Percentiles rank a stretch among this genome's conserved stretches.
Conservation (phyloP, 2,113 vertebrate species). For the Todiramphus chloris region DNA sequence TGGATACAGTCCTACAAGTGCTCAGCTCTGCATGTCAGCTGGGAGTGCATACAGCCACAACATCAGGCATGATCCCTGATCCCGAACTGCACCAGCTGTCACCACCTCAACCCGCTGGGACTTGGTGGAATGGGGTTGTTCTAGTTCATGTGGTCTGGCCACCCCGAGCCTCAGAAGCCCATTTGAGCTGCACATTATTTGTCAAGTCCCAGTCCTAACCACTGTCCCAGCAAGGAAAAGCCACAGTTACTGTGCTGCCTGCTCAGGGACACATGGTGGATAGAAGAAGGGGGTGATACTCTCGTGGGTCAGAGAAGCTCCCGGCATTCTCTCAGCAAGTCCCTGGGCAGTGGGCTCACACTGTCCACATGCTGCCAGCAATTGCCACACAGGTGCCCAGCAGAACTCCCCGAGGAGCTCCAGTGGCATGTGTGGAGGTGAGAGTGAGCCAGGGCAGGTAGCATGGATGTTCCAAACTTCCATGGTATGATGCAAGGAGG, state of each 20-base stretch:
- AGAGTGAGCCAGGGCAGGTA: not conserved
- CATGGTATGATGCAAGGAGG: not conserved
- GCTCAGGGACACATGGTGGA: rapidly evolving
- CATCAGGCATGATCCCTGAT: not conserved
- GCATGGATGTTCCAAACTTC: not conserved
- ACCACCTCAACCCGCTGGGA: not conserved
- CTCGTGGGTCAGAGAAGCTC: not conserved
- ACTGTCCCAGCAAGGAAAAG: not conserved
- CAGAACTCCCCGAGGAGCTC: not conserved
- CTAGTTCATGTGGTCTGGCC: not conserved
- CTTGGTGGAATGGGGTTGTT: not conserved
- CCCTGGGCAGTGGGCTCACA: not conserved
- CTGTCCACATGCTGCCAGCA: rapidly evolving
- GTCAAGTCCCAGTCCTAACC: not conserved
- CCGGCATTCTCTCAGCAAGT: not conserved
- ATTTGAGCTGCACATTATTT: not conserved
- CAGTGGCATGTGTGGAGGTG: rapidly evolving
- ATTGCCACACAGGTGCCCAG: not conserved
- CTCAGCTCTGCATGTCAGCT: conserved; percentile 5
- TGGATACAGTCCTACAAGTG: not conserved
- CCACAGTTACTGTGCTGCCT: not conserved
- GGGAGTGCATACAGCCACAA: not conserved
- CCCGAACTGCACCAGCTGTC: conserved; percentile 38
- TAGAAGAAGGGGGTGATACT: not conserved
- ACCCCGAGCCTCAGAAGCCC: not conserved